Evolutionary conservation across 1,140 invertebrate species (phyloP), one percentile per base, ranked within the genome.

Genomic region (Bombus confusus): DNA sequence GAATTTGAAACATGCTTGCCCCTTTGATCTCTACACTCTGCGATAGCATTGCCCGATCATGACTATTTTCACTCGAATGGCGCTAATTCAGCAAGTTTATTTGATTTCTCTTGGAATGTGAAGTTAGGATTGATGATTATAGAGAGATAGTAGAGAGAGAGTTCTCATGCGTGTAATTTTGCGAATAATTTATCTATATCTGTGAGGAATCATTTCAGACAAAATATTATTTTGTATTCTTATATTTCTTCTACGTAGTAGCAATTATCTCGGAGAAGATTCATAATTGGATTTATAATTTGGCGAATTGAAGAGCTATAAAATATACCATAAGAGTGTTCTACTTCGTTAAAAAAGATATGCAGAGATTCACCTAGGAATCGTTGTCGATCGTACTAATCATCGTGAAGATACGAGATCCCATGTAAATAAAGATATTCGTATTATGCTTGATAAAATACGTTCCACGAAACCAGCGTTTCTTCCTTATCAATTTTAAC

Each of bases 401-500:
- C n/a, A 47, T 43, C 3, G 9, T 10, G 25, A 34, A 2, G 15
- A 47, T 15, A 74, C 2, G 37, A 25, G 34, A 2, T 37, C 15
- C 13, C 52, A 15, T 22, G 39, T 62, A 74, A 25, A 47, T 43
- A 59, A 43, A 41, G 28, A 73, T 31, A 39, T 64, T 41, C 8
- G 18, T 31, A 39, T 41, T 31, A 8, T 28, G 3, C 0, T 31
- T 1, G 13, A 25, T 72, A 47, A 59, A 62, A 43, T 62, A 74
- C 22, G 39, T 43, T 43, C 28, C 18, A 34, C 6, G 28, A 4
- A 69, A 52, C 47, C 18, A 25, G 34, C 18, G 28, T 43, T 22
- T 37, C 28, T 77, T 10, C 28, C 47, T 71, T 76, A 76, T 68
- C 81, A 52, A 80, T 68, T 69, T 80, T 78, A 31, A 78, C n/a